Evolutionary conservation across 2,888 invertebrate genomes (phyloP).

Genomic region (Phlogophora meticulosa): DNA sequence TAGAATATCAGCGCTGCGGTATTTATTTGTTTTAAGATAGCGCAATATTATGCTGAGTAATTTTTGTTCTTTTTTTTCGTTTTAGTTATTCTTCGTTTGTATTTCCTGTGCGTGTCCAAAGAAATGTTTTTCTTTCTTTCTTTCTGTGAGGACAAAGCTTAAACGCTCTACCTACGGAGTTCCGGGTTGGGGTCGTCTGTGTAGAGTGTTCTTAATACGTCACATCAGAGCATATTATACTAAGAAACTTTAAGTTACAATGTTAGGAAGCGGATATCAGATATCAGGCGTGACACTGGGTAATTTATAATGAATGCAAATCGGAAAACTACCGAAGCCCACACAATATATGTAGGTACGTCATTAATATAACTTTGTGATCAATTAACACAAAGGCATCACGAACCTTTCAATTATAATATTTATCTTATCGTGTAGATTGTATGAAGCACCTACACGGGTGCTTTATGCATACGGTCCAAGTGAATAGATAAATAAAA

Average conservation of each 20-base stretch:
- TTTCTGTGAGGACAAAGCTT: no score
- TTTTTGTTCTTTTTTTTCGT: no score
- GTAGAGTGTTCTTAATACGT: slow-evolving; percentile 11
- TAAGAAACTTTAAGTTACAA: neutral
- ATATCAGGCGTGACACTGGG: slow-evolving; percentile 4
- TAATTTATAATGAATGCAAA: slow-evolving; percentile 18
- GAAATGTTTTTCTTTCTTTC: no score
- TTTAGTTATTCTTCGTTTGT: no score
- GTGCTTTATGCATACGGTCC: neutral
- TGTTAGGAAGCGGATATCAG: slow-evolving; percentile 27
- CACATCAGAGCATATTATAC: neutral
- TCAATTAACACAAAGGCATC: slow-evolving; percentile 16
- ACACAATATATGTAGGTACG: slow-evolving; percentile 8
- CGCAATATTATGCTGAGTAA: no score
- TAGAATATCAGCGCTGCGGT: no score
- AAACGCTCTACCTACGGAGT: no score
- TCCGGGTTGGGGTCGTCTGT: neutral
- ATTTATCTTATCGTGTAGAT: slow-evolving; percentile 7
- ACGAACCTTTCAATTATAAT: slow-evolving; percentile 13
- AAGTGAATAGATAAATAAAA: slow-evolving; percentile 8
- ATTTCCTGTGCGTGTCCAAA: no score
- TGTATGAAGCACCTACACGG: neutral
- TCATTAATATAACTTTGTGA: slow-evolving; percentile 20
- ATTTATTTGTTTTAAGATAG: no score
- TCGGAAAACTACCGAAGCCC: slow-evolving; percentile 48